Conservation (phyloP, 1,140 invertebrate species). For the Eupeodes corollae region DNA sequence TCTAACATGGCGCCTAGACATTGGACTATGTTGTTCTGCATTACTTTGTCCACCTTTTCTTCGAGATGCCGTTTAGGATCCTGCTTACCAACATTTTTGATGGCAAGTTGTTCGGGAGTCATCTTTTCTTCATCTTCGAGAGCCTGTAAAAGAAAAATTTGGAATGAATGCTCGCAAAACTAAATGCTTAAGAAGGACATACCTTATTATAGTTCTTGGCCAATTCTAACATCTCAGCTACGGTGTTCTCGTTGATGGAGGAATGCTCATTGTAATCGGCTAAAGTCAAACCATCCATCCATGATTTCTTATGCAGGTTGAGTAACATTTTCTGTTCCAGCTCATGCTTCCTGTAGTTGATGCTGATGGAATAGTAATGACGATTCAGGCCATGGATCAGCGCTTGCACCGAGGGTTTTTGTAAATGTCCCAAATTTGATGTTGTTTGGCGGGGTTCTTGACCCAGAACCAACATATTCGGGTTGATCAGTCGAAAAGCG, state of each 20-base stretch:
- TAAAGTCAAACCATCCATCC: constrained; percentile 95
- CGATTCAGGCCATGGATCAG: constrained; percentile 97
- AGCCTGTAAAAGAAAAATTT: constrained; percentile 45
- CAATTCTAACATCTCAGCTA: constrained; percentile 92
- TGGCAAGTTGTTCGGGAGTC: constrained; percentile 98
- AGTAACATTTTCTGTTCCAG: constrained; percentile 98
- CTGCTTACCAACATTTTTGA: constrained; percentile 99
- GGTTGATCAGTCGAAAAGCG: constrained; percentile 93
- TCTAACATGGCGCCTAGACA: constrained; percentile 97
- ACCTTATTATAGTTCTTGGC: constrained; percentile 98
- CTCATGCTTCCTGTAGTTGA: constrained; percentile 98
- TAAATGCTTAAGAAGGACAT: constrained; percentile 7
- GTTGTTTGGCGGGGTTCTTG: constrained; percentile 99
- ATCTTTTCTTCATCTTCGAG: constrained; percentile 99
- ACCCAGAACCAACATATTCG: constrained; percentile 97
- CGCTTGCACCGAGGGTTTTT: constrained; percentile 99
- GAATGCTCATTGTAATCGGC: constrained; percentile 93
- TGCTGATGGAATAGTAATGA: constrained; percentile 99
- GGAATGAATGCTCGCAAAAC: neutral
- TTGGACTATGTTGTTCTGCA: constrained; percentile 98
- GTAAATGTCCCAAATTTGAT: constrained; percentile 95
- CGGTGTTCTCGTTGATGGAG: constrained; percentile 79
- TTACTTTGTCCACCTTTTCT: constrained; percentile 94
- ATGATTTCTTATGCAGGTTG: constrained; percentile 98
- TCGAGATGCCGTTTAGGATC: constrained; percentile 99